These are phyloP conservation scores for Ommatoiulus sabulosus DNA, from an alignment of 2,888 invertebrate species.

Conservation along the genomic window DNA sequence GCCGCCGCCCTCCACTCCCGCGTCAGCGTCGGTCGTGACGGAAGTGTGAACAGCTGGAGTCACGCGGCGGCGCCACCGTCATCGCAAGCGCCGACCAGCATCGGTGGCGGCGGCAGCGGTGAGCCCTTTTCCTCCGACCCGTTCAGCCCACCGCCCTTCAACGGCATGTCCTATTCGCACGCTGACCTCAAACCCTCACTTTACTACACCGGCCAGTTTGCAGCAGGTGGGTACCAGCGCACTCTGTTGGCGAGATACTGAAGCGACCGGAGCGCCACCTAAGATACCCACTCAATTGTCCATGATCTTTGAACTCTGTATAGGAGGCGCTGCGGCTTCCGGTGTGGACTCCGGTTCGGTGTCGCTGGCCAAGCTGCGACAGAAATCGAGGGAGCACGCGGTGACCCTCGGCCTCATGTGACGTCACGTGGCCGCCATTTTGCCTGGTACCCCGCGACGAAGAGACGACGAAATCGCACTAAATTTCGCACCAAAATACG, in stretches of 20 bases:
- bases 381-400: constrained; percentile 59
- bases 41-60: constrained; percentile 58
- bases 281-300: not conserved
- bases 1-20: constrained; percentile 59
- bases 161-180: constrained; percentile 61
- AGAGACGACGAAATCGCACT: not conserved
- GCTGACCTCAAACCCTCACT: constrained; percentile 62
- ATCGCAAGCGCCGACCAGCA: constrained; percentile 29
- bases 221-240: constrained; percentile 58
- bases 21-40: constrained; percentile 57
- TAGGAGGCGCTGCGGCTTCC: constrained; percentile 42
- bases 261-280: constrained; percentile 6
- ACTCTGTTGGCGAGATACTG: constrained; percentile 41
- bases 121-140: constrained; percentile 58
- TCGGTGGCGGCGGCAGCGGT: constrained; percentile 52
- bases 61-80: constrained; percentile 50
- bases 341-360: constrained; percentile 57
- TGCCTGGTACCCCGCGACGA: not conserved
- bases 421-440: not conserved
- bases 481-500: not conserved
- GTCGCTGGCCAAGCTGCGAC: constrained; percentile 58
- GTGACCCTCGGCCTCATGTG: constrained; percentile 59
- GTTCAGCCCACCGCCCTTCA: constrained; percentile 60
- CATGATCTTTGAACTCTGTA: constrained; percentile 42
- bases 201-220: constrained; percentile 62